Conservation (phyloP, 2,113 vertebrate species). For the Mobula hypostoma region DNA sequence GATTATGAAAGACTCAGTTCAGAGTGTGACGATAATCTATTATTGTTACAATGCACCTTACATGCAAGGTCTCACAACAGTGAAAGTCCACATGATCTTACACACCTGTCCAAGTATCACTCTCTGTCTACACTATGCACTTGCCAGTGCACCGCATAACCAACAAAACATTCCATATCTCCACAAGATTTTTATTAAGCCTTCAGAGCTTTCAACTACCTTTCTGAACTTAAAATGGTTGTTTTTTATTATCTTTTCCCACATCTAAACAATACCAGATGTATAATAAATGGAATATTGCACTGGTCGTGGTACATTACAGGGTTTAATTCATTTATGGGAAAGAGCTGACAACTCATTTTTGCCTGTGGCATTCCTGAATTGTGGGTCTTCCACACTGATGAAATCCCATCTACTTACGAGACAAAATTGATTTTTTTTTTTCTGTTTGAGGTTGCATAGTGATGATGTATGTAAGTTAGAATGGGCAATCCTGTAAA, state of each 20-base stretch:
- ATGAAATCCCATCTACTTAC: slow-evolving; percentile 14
- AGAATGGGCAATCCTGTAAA: not conserved
- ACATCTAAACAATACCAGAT: slow-evolving; percentile 36
- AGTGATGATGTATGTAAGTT: not conserved
- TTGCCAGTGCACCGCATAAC: not conserved
- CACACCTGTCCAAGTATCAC: not conserved
- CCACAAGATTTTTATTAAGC: slow-evolving; percentile 28
- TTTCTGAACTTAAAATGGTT: slow-evolving; percentile 29
- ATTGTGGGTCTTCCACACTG: slow-evolving; percentile 15
- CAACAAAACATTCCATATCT: slow-evolving; percentile 16
- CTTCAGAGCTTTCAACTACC: slow-evolving; percentile 31
- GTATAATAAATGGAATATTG: slow-evolving; percentile 36
- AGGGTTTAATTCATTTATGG: slow-evolving; percentile 31
- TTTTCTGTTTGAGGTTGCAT: not conserved
- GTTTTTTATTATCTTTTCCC: slow-evolving; percentile 36
- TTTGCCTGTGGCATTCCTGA: slow-evolving; percentile 5
- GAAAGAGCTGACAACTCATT: slow-evolving; percentile 32
- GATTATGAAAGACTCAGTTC: too few species aligned
- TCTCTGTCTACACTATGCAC: not conserved
- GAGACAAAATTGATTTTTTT: not conserved
- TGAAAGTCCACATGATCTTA: not conserved
- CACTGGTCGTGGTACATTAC: slow-evolving; percentile 32
- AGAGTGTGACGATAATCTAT: not conserved
- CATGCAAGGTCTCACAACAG: not conserved
- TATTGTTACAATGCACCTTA: not conserved